These are phyloP conservation scores for Gymnorhina tibicen DNA, from an alignment of 2,113 vertebrate genomes.

Conservation along the genomic window DNA sequence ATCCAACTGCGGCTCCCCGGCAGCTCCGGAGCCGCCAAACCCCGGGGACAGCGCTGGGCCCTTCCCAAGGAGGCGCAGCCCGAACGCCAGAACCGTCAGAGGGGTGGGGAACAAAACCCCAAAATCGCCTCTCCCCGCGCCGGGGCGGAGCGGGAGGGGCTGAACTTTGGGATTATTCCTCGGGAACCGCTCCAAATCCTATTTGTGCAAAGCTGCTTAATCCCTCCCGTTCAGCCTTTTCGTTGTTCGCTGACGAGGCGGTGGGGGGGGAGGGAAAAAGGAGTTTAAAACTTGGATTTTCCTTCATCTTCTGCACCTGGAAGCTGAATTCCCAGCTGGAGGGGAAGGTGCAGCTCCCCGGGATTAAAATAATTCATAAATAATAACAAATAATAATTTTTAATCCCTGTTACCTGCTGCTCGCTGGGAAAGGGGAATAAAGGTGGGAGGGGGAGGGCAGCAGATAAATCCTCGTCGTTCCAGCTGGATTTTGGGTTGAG, in stretches of 20 bases:
- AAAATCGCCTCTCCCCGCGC: not conserved
- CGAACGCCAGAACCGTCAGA: not conserved
- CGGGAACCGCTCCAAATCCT: conserved; percentile 10
- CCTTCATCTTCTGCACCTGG: not conserved
- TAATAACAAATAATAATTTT: not conserved
- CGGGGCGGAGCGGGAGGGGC: not conserved
- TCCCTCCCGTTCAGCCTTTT: not conserved
- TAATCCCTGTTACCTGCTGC: not conserved
- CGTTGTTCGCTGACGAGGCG: not conserved
- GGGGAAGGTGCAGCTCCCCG: not conserved
- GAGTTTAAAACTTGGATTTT: not conserved
- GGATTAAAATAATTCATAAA: not conserved
- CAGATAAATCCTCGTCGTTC: not conserved
- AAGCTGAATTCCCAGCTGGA: too few relatives aligned
- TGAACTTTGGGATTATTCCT: not conserved
- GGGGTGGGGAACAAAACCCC: not conserved
- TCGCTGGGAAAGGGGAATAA: not conserved
- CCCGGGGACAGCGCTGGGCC: too few relatives aligned
- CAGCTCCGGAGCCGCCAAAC: not conserved
- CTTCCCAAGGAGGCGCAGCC: too few relatives aligned
- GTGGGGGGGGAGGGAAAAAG: not conserved
- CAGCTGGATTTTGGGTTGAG: not conserved
- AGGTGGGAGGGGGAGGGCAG: not conserved
- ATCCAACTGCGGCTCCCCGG: not conserved
- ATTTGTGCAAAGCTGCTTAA: conserved; percentile 47